These are phyloP conservation scores for Heliconius nattereri DNA, from an alignment of 1,140 invertebrate species.

Conservation along the genomic window DNA sequence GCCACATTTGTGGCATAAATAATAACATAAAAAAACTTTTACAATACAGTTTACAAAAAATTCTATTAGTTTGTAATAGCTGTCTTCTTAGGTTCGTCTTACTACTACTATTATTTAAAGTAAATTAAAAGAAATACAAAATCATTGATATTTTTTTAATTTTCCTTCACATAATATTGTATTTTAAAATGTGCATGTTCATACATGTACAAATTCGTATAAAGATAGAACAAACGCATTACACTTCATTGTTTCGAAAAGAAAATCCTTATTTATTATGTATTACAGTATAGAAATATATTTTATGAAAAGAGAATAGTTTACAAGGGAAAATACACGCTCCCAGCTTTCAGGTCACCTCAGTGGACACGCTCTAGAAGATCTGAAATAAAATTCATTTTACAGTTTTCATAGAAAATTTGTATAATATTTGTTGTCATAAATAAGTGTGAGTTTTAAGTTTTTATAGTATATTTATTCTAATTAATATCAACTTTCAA, in stretches of 20 bases:
- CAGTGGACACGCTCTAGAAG: background rate
- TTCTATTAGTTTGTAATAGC: no score
- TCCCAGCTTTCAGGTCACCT: background rate
- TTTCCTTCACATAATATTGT: no score
- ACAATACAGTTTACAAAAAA: no score
- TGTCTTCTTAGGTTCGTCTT: no score
- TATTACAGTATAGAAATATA: background rate
- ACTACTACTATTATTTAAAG: no score
- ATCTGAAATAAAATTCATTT: background rate
- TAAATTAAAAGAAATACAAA: no score
- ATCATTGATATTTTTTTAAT: no score
- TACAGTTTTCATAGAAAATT: background rate
- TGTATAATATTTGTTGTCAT: background rate
- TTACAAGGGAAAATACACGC: constrained; percentile 2
- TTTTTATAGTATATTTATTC: background rate
- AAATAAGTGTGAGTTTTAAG: background rate
- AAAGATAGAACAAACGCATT: background rate
- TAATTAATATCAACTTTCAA: no score
- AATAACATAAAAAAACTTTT: no score
- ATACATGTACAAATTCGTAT: background rate
- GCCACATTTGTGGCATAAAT: no score
- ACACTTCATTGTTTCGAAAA: background rate
- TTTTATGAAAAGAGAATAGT: constrained; percentile 3
- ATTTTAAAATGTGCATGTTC: no score
- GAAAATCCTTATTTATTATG: constrained; percentile 1